phyloP scores from a whole-genome alignment of 1,140 invertebrate genomes.

The Scaptomyza pallida region DNA sequence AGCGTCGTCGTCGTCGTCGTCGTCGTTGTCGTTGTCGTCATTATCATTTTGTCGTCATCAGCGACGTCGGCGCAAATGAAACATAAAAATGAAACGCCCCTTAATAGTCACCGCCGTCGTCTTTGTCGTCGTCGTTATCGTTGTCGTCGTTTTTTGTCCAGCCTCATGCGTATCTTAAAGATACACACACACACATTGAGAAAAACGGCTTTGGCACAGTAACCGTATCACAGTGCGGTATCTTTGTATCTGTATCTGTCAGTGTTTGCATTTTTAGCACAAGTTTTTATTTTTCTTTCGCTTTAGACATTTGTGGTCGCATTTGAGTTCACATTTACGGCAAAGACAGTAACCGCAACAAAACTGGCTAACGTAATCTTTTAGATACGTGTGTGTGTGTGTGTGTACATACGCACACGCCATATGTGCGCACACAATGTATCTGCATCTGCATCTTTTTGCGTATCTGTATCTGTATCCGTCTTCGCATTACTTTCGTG shows the following conservation, averaged over 20 bases:
- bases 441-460: constrained; percentile 25
- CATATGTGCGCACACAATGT: constrained; percentile 37
- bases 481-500: constrained; percentile 40
- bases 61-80: constrained; percentile 79
- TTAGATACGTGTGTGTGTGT: constrained; percentile 46
- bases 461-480: constrained; percentile 33
- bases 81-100: constrained; percentile 82
- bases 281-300: constrained; percentile 43
- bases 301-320: constrained; percentile 51
- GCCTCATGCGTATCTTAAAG: constrained; percentile 75
- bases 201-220: constrained; percentile 42
- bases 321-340: constrained; percentile 64
- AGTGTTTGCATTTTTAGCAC: constrained; percentile 78
- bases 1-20: constrained; percentile 28
- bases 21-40: constrained; percentile 61
- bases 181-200: constrained; percentile 42
- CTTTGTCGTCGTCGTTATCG: constrained; percentile 11
- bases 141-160: constrained; percentile 21
- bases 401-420: constrained; percentile 44
- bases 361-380: constrained; percentile 76
- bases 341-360: constrained; percentile 59
- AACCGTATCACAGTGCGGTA: constrained; percentile 62
- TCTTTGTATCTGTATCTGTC: constrained; percentile 57
- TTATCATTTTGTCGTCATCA: constrained; percentile 82
- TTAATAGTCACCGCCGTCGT: constrained; percentile 67